Conservation (phyloP, 1,140 invertebrate genomes). For the Cephus cinctus region DNA sequence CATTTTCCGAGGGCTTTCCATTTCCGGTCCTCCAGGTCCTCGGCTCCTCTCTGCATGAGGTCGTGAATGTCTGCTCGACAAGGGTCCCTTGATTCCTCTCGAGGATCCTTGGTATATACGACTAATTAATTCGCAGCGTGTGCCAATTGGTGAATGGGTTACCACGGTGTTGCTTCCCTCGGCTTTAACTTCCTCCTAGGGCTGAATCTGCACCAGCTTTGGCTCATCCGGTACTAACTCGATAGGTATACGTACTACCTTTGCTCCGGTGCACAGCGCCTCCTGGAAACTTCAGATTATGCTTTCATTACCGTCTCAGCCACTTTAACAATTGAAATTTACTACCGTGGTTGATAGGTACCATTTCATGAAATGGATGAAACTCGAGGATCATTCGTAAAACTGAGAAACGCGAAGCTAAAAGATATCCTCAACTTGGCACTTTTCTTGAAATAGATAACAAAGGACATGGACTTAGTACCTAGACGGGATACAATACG, state of each 20-base stretch:
- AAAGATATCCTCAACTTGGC: too few species aligned
- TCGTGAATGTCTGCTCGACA: slow-evolving; percentile 25
- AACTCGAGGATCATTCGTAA: too few species aligned
- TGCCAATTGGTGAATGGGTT: slow-evolving; percentile 11
- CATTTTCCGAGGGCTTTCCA: slow-evolving; percentile 2
- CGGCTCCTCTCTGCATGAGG: slow-evolving; percentile 12
- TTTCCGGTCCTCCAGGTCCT: slow-evolving; percentile 3
- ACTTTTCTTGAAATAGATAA: too few species aligned
- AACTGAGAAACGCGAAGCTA: too few species aligned
- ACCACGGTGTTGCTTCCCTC: too few species aligned
- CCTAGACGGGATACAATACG: too few species aligned
- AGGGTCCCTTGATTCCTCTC: slow-evolving; percentile 28
- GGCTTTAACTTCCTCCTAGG: too few species aligned
- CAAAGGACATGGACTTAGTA: too few species aligned
- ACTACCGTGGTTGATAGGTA: too few species aligned
- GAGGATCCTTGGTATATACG: slow-evolving; percentile 14
- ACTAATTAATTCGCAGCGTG: slow-evolving; percentile 24
- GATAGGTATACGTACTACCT: too few species aligned
- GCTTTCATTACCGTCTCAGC: slow-evolving; percentile 31
- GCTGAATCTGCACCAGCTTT: not conserved
- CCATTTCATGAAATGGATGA: too few species aligned
- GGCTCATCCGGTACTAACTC: slow-evolving; percentile 5
- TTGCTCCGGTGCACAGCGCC: slow-evolving; percentile 13
- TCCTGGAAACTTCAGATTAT: slow-evolving; percentile 29
- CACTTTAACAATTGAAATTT: slow-evolving; percentile 32